phyloP scores from a whole-genome alignment of 2,797 vertebrate species.

The Sylvia borin region DNA sequence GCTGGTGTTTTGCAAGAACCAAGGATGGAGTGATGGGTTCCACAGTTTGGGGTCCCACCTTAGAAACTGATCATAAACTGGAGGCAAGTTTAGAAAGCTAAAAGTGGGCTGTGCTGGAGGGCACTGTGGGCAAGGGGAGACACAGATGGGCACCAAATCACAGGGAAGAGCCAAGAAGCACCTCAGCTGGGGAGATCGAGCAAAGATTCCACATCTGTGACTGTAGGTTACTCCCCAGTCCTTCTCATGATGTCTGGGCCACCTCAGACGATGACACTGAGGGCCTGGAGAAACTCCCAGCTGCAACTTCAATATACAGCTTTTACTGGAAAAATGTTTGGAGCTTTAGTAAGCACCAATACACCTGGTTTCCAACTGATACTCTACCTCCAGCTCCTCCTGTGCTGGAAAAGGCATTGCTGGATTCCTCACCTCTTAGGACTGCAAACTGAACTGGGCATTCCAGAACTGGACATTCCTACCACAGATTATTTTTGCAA shows the following conservation, averaged over 20 bases:
- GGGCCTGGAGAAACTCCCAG: background rate
- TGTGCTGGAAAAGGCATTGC: background rate
- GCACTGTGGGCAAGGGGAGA: background rate
- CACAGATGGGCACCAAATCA: accelerated
- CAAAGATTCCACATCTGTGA: background rate
- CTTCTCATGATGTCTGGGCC: background rate
- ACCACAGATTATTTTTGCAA: background rate
- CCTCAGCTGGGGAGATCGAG: background rate
- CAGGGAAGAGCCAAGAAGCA: background rate
- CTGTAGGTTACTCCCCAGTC: background rate
- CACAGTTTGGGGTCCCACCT: background rate
- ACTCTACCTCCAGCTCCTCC: background rate
- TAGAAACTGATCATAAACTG: background rate
- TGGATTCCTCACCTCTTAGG: background rate
- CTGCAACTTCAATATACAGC: background rate
- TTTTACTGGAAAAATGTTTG: background rate
- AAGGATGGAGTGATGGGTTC: background rate
- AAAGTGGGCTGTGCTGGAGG: background rate
- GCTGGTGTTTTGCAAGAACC: background rate
- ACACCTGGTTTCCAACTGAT: background rate
- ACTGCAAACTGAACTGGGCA: background rate
- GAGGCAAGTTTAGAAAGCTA: background rate
- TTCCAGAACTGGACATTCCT: background rate
- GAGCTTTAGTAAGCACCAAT: background rate
- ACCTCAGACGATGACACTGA: background rate